A percentile compares a stretch with the other conserved stretches of the same genome.
These are phyloP conservation scores for Tyrannus savana DNA, from an alignment of 2,113 vertebrate species.

Conservation along the genomic window DNA sequence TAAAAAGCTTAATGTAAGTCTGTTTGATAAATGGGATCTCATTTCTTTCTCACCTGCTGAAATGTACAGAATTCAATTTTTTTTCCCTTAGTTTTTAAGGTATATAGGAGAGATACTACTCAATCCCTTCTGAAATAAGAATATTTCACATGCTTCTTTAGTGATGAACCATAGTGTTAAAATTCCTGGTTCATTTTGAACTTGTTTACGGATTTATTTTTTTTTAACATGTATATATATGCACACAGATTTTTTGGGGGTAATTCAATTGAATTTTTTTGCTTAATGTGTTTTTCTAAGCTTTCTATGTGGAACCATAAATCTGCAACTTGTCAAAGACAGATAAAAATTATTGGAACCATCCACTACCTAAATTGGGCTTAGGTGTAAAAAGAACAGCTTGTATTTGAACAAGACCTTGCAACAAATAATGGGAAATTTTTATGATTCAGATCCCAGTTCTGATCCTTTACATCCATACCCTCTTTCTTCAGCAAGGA, in stretches of 20 bases:
- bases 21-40: not conserved
- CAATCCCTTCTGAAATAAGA: not conserved
- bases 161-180: not conserved
- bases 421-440: not conserved
- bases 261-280: not conserved
- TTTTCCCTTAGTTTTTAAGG: not conserved
- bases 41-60: not conserved
- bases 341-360: not conserved
- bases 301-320: not conserved
- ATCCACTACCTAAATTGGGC: not conserved
- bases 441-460: not conserved
- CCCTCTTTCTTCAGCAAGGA: not conserved
- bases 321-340: not conserved
- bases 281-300: not conserved
- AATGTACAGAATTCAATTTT: not conserved
- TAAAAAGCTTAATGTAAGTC: conserved; percentile 13
- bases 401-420: not conserved
- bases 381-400: not conserved
- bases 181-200: not conserved
- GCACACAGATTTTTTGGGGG: not conserved
- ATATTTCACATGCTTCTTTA: not conserved
- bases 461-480: not conserved
- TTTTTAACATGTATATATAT: not conserved
- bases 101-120: not conserved
- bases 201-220: not conserved